phyloP scores from a whole-genome alignment of 2,888 invertebrate species.

The Ypsolopha sequella region DNA sequence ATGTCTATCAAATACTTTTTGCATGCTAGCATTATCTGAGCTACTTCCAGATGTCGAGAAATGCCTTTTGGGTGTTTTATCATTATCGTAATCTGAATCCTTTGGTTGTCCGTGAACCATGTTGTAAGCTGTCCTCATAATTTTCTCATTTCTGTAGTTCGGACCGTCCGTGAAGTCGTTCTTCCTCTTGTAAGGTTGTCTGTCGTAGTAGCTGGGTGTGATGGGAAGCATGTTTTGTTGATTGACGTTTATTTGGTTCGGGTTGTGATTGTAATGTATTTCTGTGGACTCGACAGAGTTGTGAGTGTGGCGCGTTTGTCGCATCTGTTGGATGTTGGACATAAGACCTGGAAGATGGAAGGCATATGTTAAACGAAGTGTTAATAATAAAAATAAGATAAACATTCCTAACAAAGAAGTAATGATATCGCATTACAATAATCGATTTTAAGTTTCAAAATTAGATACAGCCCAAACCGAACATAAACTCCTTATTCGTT shows the following conservation, averaged over 20 bases:
- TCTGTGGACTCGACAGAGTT: constrained; percentile 53
- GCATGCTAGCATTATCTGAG: constrained; percentile 31
- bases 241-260: constrained; percentile 28
- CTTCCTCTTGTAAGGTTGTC: constrained; percentile 50
- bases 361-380: neutral
- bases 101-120: constrained; percentile 43
- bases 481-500: no score
- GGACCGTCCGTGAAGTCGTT: constrained; percentile 52
- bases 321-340: constrained; percentile 45
- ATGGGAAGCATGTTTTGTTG: constrained; percentile 42
- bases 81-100: constrained; percentile 39
- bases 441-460: no score
- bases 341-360: constrained; percentile 37
- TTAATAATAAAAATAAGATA: no score
- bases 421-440: no score
- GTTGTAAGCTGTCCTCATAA: constrained; percentile 48
- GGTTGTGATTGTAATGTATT: constrained; percentile 44
- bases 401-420: no score
- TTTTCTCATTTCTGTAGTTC: constrained; percentile 50
- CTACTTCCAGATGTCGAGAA: constrained; percentile 40
- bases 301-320: constrained; percentile 34
- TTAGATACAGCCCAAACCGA: no score
- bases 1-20: constrained; percentile 53
- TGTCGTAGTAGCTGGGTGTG: constrained; percentile 48
- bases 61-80: constrained; percentile 37